Conservation (phyloP, 1,140 invertebrate genomes). For the Trissolcus basalis region DNA sequence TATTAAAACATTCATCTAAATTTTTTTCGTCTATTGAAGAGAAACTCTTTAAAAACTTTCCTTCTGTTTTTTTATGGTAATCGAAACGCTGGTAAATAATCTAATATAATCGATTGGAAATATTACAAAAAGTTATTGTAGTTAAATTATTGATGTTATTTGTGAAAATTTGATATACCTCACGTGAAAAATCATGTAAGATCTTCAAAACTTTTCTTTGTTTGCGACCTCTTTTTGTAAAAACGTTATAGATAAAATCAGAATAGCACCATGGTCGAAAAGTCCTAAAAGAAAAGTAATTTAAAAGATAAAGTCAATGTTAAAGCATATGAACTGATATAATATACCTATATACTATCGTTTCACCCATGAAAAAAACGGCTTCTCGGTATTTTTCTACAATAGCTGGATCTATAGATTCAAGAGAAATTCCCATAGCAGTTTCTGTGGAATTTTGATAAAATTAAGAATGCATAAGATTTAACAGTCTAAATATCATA, state of each 20-base stretch:
- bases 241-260: too few relatives aligned
- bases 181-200: not conserved
- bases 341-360: constrained; percentile 41
- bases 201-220: not conserved
- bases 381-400: constrained; percentile 62
- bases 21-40: not conserved
- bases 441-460: constrained; percentile 45
- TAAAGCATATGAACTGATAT: too few relatives aligned
- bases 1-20: too few relatives aligned
- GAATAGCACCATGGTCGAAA: too few relatives aligned
- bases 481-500: too few relatives aligned
- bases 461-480: not conserved
- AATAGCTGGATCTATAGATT: constrained; percentile 44
- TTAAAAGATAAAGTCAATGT: too few relatives aligned
- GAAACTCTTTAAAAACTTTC: constrained; percentile 21
- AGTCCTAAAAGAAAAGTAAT: not conserved
- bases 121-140: too few relatives aligned
- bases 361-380: constrained; percentile 47
- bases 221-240: too few relatives aligned
- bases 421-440: constrained; percentile 55
- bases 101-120: too few relatives aligned
- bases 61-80: constrained; percentile 16
- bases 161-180: too few relatives aligned
- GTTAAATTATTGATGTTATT: not conserved
- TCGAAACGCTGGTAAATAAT: too few relatives aligned